These are phyloP conservation scores for Odontamblyopus lacepedii DNA, from an alignment of 2,797 vertebrate species.

Conservation along the genomic window DNA sequence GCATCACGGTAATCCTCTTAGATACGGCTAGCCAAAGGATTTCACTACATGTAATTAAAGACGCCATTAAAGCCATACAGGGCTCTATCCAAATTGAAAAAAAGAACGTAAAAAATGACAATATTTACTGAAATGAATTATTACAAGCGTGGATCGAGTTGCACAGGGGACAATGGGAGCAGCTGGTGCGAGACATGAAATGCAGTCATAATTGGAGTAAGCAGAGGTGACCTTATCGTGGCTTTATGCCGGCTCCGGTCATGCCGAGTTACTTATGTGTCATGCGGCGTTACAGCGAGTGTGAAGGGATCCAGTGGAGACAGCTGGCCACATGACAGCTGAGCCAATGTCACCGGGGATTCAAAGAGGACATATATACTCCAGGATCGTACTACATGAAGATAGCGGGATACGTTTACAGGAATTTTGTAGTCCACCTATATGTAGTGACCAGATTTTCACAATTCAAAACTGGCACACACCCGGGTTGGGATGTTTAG, in stretches of 20 bases:
- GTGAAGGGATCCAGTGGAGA: constrained; percentile 16
- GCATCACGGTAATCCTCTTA: constrained; percentile 49
- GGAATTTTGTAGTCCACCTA: not conserved
- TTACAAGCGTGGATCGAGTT: no score
- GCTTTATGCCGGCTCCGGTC: constrained; percentile 5
- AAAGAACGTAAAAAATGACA: not conserved
- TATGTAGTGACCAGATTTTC: not conserved
- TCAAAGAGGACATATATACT: not conserved
- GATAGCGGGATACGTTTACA: not conserved
- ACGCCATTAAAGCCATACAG: constrained; percentile 16
- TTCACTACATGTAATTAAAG: constrained; percentile 37
- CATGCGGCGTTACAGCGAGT: not conserved
- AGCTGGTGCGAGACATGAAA: not conserved
- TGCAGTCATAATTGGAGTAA: constrained; percentile 3
- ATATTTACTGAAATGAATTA: constrained; percentile 8
- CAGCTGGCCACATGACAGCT: constrained; percentile 43
- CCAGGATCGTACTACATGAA: no score
- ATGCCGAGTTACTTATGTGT: constrained; percentile 13
- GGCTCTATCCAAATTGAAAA: not conserved
- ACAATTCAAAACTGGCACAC: no score
- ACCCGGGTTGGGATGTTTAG: no score
- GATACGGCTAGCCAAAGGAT: constrained; percentile 27
- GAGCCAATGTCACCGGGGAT: constrained; percentile 9
- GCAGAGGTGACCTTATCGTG: constrained; percentile 11
- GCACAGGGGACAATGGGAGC: not conserved